Evolutionary conservation across 2,888 invertebrate species (phyloP).

Genomic region (Tanypteryx hageni): DNA sequence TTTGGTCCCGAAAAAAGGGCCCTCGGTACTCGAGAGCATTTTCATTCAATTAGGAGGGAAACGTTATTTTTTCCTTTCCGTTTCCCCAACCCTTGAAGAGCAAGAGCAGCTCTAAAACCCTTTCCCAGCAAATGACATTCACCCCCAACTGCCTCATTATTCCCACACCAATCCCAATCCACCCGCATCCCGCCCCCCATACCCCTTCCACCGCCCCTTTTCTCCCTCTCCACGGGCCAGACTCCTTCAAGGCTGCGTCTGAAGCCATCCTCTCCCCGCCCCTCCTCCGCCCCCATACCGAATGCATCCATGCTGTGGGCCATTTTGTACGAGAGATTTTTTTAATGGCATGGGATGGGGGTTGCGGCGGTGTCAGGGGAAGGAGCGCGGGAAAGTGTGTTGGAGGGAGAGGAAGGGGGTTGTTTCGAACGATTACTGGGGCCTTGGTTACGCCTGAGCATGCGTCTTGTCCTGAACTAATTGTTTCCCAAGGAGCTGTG

Average conservation of each 20-base stretch:
- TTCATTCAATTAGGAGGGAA: not conserved
- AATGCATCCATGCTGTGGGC: too few relatives aligned
- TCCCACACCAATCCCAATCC: not conserved
- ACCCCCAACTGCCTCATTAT: slow-evolving; percentile 1
- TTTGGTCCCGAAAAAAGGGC: not conserved
- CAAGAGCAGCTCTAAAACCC: not conserved
- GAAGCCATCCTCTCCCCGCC: not conserved
- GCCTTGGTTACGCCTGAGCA: too few relatives aligned
- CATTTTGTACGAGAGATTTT: too few relatives aligned
- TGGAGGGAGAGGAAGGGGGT: too few relatives aligned
- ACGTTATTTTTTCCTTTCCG: not conserved
- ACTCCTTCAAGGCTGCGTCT: not conserved
- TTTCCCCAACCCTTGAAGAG: not conserved
- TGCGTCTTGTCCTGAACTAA: too few relatives aligned
- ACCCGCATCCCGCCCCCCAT: not conserved
- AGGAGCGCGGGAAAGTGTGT: too few relatives aligned
- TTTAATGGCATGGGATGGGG: not conserved
- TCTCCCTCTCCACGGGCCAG: not conserved
- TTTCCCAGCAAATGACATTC: slow-evolving; percentile 13
- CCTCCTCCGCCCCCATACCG: not conserved
- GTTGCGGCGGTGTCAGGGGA: not conserved
- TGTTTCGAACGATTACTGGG: too few relatives aligned
- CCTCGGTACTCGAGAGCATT: not conserved
- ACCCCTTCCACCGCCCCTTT: not conserved
- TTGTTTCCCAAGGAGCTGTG: too few relatives aligned